Base-by-base conservation (phyloP, 1,140 invertebrate species). In the Pararge aegeria region DNA sequence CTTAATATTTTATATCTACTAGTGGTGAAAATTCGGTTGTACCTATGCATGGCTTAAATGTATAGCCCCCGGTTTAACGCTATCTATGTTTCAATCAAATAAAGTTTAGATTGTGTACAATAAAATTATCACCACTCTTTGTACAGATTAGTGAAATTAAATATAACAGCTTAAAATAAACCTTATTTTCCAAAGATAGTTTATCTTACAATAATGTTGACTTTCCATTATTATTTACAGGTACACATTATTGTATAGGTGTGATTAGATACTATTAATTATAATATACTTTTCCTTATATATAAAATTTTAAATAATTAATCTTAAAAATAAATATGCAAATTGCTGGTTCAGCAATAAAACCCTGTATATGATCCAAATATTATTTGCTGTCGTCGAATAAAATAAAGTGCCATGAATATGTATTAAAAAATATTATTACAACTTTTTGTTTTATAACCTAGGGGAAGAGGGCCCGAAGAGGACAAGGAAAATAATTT, bases 281-380 rank as follows among this genome's bases (percentile, higher is more conserved):
- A 24, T 24, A 4, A 24, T 24, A 24, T 7, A 24, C 24, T 24
- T 5, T 46, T 10, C 44, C 12, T 5, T 46, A 46, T 5, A 42
- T n/a, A 42, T 42, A 18, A 42, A 15, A 16, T 42, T 42, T 24
- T 46, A 15, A 12, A 20, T n/a, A 7, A 46, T 21, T 12, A 4
- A 5, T 19, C 44, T 24, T 21, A 20, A 20, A 19, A 2, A 15
- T 46, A 46, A 20, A 46, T 46, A 46, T 9, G 20, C 20, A n/a
- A 21, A 20, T 46, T 46, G 44, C 44, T 46, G 6, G 18, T 42
- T 13, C 55, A 59, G 55, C 54, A 59, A 71, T 66, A 55, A 59
- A 57, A 80, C 78, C 78, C 78, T 80, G 78, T 80, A 76, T 80
- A 62, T 64, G 78, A 80, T 80, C 78, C 78, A 78, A 73, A 51